Evolutionary conservation across 1,140 invertebrate species (phyloP).

Genomic region (Metopolophium dirhodum): DNA sequence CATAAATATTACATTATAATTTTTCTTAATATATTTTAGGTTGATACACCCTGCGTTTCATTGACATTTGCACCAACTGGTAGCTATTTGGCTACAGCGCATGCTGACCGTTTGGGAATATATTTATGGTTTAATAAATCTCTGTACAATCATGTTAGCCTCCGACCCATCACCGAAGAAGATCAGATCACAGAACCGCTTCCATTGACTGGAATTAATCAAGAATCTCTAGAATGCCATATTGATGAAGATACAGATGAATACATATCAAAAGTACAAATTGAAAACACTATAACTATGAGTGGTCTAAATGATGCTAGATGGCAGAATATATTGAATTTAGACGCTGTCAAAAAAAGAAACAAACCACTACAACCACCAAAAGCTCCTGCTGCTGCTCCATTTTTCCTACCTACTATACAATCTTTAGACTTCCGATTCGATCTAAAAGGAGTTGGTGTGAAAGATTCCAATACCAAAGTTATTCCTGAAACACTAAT

Average conservation of each 20-base stretch:
- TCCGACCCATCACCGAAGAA: conserved; percentile 74
- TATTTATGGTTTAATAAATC: conserved; percentile 94
- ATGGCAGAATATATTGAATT: conserved; percentile 91
- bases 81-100: conserved; percentile 87
- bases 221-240: conserved; percentile 65
- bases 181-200: conserved; percentile 69
- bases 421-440: conserved; percentile 84
- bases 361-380: conserved; percentile 90
- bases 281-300: conserved; percentile 82
- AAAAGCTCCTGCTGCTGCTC: conserved; percentile 83
- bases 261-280: conserved; percentile 76
- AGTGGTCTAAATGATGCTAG: conserved; percentile 65
- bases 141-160: conserved; percentile 79
- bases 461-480: conserved; percentile 61
- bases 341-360: conserved; percentile 87
- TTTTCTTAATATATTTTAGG: conserved; percentile 62
- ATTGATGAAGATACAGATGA: conserved; percentile 67
- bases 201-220: conserved; percentile 61
- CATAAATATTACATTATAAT: conserved; percentile 1
- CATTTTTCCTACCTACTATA: conserved; percentile 94
- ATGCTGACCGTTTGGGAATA: conserved; percentile 87
- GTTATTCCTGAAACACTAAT: conserved; percentile 65
- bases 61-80: conserved; percentile 89
- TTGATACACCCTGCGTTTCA: conserved; percentile 79
- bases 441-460: conserved; percentile 69